These are phyloP conservation scores for Psittacara wagleri DNA, from an alignment of 2,113 vertebrate species.

Conservation along the genomic window DNA sequence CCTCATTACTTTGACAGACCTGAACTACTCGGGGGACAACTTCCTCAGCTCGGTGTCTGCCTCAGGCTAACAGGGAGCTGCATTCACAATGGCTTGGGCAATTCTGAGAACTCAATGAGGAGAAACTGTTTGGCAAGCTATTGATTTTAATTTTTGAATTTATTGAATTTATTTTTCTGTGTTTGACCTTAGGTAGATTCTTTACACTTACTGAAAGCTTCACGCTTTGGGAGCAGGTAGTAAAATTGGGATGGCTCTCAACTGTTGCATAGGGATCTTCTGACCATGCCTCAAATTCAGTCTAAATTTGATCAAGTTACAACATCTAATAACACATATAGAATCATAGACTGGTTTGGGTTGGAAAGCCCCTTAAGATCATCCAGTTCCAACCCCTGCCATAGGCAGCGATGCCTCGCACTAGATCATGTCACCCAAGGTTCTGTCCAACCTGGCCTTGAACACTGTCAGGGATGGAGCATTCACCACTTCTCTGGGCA, in stretches of 20 bases:
- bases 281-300: neutral
- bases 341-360: neutral
- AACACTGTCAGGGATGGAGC: neutral
- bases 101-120: slow-evolving; percentile 45
- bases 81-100: neutral
- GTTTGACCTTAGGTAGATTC: neutral
- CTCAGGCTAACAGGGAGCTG: slow-evolving; percentile 6
- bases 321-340: neutral
- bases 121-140: neutral
- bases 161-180: neutral
- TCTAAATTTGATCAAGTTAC: neutral
- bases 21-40: neutral
- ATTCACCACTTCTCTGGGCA: neutral
- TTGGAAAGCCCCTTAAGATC: neutral
- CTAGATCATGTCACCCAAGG: neutral
- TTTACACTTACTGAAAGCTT: neutral
- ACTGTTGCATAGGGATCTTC: neutral
- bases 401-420: neutral
- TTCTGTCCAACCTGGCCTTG: neutral
- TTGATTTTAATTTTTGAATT: neutral
- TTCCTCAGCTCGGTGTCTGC: neutral
- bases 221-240: neutral
- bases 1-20: slow-evolving; percentile 57
- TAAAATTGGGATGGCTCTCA: neutral
- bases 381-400: neutral